Evolutionary conservation across 2,888 invertebrate genomes (phyloP), one percentile per base, ranked within the genome.

Genomic region (Xanthia togata): DNA sequence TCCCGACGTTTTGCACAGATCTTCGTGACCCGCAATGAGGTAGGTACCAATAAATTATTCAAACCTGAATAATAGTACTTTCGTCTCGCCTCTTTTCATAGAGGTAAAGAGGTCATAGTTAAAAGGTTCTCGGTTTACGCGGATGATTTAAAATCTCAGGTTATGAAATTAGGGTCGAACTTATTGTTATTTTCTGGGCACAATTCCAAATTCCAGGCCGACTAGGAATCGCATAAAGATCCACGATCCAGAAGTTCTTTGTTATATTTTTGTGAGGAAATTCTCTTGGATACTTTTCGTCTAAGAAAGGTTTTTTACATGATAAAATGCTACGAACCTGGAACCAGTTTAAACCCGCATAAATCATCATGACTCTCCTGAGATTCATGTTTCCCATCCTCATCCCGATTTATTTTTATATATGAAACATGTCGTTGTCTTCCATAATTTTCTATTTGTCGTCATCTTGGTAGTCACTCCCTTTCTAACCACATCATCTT

Each of bases 151-250:
- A 71, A 63, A 31, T 50, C 50, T 57, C 12, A 78, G 5, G n/a
- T 23, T 26, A 64, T 50, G 63, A 53, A 78, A 79, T 78, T 64
- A 78, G 26, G 57, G 57, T 57, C 17, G 23, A 64, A 50, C 35
- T 57, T 72, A 50, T 79, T 79, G 50, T 57, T 79, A 64, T 50
- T 59, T 55, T 79, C 35, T 23, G 72, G 79, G 79, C 78, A 72
- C 50, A 12, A 14, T 79, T 41, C 72, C 50, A 79, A 72, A 57
- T 44, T 26, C 26, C 41, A 6, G 6, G 12, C 63, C 23, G 41
- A 44, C 79, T 50, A 12, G 26, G 23, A 44, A 79, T 79, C 79
- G 72, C 50, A 64, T 64, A 79, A 72, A 71, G 31, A 50, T 41
- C 41, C 41, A n/a, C 50, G 63, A 57, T 26, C 23, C 57, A 35